Evolutionary conservation across 1,140 invertebrate genomes (phyloP), one percentile per base, ranked within the genome.

Genomic region (Achatina immaculata): DNA sequence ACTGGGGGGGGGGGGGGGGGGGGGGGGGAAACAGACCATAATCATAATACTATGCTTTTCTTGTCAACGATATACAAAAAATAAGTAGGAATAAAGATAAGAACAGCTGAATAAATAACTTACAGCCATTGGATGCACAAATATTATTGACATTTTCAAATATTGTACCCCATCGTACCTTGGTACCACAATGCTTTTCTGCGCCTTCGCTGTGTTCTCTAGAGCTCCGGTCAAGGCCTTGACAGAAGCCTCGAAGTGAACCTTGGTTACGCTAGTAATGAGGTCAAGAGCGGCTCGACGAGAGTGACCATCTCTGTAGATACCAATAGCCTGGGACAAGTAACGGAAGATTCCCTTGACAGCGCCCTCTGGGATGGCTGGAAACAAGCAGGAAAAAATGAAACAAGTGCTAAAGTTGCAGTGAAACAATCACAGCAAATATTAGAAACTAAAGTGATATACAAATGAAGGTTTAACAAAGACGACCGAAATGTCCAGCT

Each of bases 291-390:
- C 93, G 87, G 95, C 94, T 51, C 93, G 93, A 87, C 95, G 94
- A 4, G 96, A 97, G 80, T 93, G 91, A 69, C 93, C 93, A 91
- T 97, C 96, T 85, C 94, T 92, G 87, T 97, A 97, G 83, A 95
- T 93, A 78, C 94, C 94, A 81, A 97, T 90, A 16, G 95, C 95
- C 40, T 94, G 92, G 24, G 94, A 93, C 78, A 96, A 89, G 73
- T 95, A 92, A 89, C 95, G 94, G 85, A 95, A 96, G 81, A 97
- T 94, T 82, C 95, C 95, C 86, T 94, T 93, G 34, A 97, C 93
- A 80, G 95, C 94, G 84, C 94, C 93, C 82, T 96, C 95, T 88
- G 94, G 95, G 71, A 96, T 94, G 81, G 94, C 96, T 96, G 87
- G 48, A 74, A 81, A 78, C 72, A 85, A 80, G 79, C 14, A 78